phyloP scores from a whole-genome alignment of 2,113 vertebrate genomes.

The Lagenorhynchus albirostris region DNA sequence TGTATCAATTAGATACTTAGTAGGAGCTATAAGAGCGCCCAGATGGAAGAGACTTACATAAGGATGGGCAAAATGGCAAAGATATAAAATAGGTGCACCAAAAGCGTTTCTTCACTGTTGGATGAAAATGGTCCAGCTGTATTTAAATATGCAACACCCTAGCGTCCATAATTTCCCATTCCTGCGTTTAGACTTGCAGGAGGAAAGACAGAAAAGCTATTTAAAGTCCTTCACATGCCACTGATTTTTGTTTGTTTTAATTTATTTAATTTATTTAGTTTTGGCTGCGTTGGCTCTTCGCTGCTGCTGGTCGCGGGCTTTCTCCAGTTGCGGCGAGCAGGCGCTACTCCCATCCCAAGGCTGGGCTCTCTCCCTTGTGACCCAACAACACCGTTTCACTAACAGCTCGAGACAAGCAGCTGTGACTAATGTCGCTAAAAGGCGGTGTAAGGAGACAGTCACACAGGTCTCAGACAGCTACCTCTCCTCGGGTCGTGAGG shows the following conservation, averaged over 20 bases:
- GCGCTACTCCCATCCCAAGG: background rate
- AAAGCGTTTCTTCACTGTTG: background rate
- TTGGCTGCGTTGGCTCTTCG: too few relatives aligned
- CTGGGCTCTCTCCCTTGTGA: background rate
- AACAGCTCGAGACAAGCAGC: background rate
- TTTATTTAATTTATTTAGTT: too few relatives aligned
- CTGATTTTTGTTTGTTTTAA: too few relatives aligned
- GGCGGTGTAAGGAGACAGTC: background rate
- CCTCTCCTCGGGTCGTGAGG: background rate
- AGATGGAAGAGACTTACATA: background rate
- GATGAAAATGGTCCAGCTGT: constrained; percentile 29
- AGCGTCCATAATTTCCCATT: background rate
- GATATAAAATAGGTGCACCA: background rate
- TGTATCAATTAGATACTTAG: background rate
- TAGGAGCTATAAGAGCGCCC: background rate
- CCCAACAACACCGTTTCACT: background rate
- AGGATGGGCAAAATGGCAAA: constrained; percentile 7
- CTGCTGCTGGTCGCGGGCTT: too few relatives aligned
- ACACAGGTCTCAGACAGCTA: background rate
- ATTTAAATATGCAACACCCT: background rate
- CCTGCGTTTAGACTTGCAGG: background rate
- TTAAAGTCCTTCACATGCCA: background rate
- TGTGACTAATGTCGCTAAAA: background rate
- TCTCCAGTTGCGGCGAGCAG: too few relatives aligned
- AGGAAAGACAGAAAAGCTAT: background rate